phyloP scores from a whole-genome alignment of 2,888 invertebrate genomes.

The Mamestra brassicae region DNA sequence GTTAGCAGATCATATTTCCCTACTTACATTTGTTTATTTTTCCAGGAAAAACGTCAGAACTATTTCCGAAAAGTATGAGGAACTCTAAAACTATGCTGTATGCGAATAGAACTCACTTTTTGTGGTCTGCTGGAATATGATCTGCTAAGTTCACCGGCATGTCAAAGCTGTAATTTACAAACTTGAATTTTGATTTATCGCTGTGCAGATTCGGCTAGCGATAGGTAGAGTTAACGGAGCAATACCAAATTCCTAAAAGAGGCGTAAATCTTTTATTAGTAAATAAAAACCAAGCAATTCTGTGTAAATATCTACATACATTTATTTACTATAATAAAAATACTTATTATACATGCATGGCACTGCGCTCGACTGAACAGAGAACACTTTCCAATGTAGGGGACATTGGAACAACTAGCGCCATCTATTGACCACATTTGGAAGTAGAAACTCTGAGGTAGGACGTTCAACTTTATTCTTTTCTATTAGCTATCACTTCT shows the following conservation, averaged over 20 bases:
- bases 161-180: no score
- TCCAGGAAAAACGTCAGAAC: no score
- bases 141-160: no score
- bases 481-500: conserved; percentile 43
- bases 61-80: no score
- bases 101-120: no score
- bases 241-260: background rate
- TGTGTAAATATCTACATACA: background rate
- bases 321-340: conserved; percentile 35
- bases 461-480: conserved; percentile 24
- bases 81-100: no score
- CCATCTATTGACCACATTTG: conserved; percentile 54
- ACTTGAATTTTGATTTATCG: conserved; percentile 2
- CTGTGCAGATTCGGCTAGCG: background rate
- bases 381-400: conserved; percentile 7
- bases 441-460: conserved; percentile 6
- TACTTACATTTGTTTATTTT: no score
- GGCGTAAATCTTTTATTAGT: background rate
- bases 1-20: no score
- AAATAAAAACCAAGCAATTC: background rate
- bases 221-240: background rate
- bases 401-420: conserved; percentile 47
- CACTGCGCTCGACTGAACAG: conserved; percentile 34
- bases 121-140: no score
- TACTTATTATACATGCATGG: conserved; percentile 19